Evolutionary conservation across 2,888 invertebrate species (phyloP), one percentile per base, ranked within the genome.

Genomic region (Zonitis immaculata): DNA sequence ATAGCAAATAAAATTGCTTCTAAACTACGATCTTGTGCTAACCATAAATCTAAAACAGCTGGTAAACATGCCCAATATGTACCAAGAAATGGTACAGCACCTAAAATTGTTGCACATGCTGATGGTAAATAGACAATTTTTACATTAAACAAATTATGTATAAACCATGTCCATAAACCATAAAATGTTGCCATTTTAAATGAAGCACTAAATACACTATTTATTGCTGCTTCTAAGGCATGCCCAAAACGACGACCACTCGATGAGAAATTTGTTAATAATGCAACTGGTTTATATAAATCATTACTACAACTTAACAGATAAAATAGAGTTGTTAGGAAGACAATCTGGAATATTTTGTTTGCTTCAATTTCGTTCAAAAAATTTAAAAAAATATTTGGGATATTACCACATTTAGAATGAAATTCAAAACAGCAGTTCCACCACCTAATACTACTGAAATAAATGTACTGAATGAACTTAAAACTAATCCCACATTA

Each of bases 101-200:
- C 97, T 68, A 99, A 80, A 49, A 97, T 81, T 1, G 95, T 91
- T 1, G 96, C 98, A 66, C 96, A 78, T 44, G 90, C 93, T 67
- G 95, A 90, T 1, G 98, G 97, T 60, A 98, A 81, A 75, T 96
- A 98, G 28, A 98, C 92, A 56, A 99, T 91, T 75, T 94, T 92
- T 3, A 90, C 91, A 52, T 91, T 91, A 73, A 98, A 97, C 9
- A 98, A 78, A 61, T 92, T 94, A 75, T 99, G 98, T 47, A 95
- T 90, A 57, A 98, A 84, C 95, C 97, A 99, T 0, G 98, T 98
- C 86, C 97, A 99, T 59, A 98, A 80, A 0, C 97, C 98, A 73
- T 99, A 98, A 78, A 99, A 99, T 0, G 91, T 80, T 0, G 95
- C 92, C 85, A 98, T 92, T 79, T 98, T 99, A 67, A 96, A 89